Evolutionary conservation across 1,140 invertebrate species (phyloP), one percentile per base, ranked within the genome.

Genomic region (Chrysopa pallens): DNA sequence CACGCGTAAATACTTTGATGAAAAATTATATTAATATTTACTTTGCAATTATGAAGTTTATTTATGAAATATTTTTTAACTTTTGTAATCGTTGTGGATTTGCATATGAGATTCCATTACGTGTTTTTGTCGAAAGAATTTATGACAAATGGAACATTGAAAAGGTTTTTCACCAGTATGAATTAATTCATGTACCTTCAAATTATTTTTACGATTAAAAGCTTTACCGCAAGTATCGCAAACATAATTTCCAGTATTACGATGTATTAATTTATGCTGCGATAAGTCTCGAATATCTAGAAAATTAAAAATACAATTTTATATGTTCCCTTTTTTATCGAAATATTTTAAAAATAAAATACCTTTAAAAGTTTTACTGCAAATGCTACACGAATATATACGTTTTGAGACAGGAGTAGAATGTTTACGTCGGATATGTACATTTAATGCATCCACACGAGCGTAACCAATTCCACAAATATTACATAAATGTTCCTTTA

Each of bases 141-240:
- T 15, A 1, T 39, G 38, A 13, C 38, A 39, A 27, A 39, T 15
- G 4, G 38, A 9, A 39, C 38, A 39, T 28, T 11, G 15, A 13
- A 27, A 13, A 6, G 38, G 38, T 27, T 39, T 39, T 9, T 39
- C 15, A 2, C 38, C 38, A 11, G 15, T 23, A 15, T 39, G 38
- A 27, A 39, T 39, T 9, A 15, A 9, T 39, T 27, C 38, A 29
- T 39, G 38, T 4, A 39, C 38, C 11, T 27, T 23, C 11, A 39
- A 39, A 29, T 39, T 39, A 39, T 27, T 39, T 6, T 27, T 39
- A 23, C 38, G 38, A 29, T 39, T 39, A 27, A 39, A 39, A 11
- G 38, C 38, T 39, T 39, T 39, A 39, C 28, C 28, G 23, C 38
- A 39, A 1, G 28, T 15, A 4, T 39, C 28, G 9, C 38, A 39